These are phyloP conservation scores for Itoplectis maculator DNA, from an alignment of 2,888 invertebrate genomes.

Conservation along the genomic window DNA sequence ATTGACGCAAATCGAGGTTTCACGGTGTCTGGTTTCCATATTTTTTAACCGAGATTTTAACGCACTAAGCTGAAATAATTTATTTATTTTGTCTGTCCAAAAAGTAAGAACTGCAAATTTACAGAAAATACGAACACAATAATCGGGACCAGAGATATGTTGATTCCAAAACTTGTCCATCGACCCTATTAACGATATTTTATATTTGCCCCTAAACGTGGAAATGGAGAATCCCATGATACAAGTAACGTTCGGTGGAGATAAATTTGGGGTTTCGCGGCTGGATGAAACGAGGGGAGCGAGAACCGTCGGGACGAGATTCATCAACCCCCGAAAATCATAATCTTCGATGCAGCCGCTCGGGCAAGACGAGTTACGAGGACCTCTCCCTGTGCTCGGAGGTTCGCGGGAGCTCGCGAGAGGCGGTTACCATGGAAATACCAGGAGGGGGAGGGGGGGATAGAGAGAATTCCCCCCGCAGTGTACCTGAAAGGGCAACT, in stretches of 20 bases:
- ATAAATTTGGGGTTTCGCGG: no score
- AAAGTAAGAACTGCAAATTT: neutral
- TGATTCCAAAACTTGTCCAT: no score
- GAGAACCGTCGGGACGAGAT: constrained; percentile 31
- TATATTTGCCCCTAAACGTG: no score
- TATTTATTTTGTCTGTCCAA: neutral
- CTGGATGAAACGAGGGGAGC: neutral
- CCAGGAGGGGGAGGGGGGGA: no score
- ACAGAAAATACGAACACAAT: neutral
- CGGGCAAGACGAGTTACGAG: constrained; percentile 41
- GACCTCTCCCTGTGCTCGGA: neutral
- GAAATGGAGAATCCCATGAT: neutral
- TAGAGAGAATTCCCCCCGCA: constrained; percentile 58
- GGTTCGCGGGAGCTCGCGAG: constrained; percentile 40
- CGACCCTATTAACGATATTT: no score
- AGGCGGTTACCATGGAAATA: constrained; percentile 71
- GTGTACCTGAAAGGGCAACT: constrained; percentile 58
- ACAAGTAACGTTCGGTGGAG: neutral
- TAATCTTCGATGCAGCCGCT: constrained; percentile 46
- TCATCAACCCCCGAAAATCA: constrained; percentile 46
- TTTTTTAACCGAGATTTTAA: neutral
- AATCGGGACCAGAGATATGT: no score
- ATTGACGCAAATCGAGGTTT: no score
- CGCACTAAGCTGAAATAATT: neutral
- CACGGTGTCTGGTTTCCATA: neutral